These are phyloP conservation scores for Oreonectes daqikongensis DNA, from an alignment of 2,797 vertebrate species.

Conservation along the genomic window DNA sequence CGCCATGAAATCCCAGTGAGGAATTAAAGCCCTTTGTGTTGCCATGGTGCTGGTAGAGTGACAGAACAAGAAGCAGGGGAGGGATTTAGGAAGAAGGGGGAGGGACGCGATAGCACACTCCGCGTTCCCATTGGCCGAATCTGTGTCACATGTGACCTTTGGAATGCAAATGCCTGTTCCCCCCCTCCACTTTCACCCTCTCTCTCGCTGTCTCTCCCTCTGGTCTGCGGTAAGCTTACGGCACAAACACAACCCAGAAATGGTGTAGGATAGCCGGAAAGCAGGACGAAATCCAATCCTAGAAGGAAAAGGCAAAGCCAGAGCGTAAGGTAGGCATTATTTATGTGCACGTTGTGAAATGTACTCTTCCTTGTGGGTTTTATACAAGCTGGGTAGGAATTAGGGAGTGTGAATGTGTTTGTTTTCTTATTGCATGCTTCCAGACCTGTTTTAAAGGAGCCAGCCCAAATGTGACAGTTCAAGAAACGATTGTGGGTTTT, in stretches of 20 bases:
- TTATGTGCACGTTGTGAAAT: constrained; percentile 16
- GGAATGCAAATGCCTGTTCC: constrained; percentile 77
- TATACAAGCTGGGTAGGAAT: constrained; percentile 27
- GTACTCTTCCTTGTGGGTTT: constrained; percentile 30
- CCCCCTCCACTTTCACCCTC: constrained; percentile 55
- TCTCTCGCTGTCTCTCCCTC: constrained; percentile 58
- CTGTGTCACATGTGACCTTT: constrained; percentile 66
- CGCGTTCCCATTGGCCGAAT: constrained; percentile 64
- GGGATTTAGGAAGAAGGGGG: constrained; percentile 53
- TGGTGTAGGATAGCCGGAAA: constrained; percentile 71
- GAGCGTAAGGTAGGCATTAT: constrained; percentile 67
- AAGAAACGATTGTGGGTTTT: constrained; percentile 28
- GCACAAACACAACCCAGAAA: constrained; percentile 66
- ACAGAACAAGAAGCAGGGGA: constrained; percentile 57
- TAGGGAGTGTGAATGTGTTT: constrained; percentile 41
- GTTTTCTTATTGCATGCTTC: constrained; percentile 56
- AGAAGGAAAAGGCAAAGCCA: constrained; percentile 53
- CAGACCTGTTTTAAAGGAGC: constrained; percentile 46
- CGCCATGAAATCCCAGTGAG: constrained; percentile 53
- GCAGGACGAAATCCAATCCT: constrained; percentile 58
- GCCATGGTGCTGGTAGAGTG: constrained; percentile 76
- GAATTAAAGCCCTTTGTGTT: constrained; percentile 71
- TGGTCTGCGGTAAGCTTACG: constrained; percentile 63
- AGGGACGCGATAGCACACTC: constrained; percentile 24
- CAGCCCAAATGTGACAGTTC: constrained; percentile 53